Evolutionary conservation across 2,888 invertebrate species (phyloP), one percentile per base, ranked within the genome.

Genomic region (Phengaris alcon): DNA sequence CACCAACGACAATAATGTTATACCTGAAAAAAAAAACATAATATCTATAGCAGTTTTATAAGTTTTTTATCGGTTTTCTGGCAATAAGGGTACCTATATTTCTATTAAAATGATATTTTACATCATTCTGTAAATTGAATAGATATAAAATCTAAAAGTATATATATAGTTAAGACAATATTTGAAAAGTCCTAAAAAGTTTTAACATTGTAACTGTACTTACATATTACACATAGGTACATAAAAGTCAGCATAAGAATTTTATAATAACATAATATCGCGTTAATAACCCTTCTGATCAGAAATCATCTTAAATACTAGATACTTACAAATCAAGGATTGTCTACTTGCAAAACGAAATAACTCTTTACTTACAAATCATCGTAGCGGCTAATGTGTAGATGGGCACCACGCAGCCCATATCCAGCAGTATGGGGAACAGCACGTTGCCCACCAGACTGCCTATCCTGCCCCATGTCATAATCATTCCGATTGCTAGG

Each of bases 391-490:
- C 82, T 79, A 90, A 82, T 0, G 85, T 83, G 75, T 82, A 90
- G 81, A 90, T 90, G 0, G 89, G 88, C 4, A 90, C 79, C 0
- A 84, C 82, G 52, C 90, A 90, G 0, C 87, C 86, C 75, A 84
- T 81, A 5, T 82, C 81, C 44, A 90, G 79, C 0, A 90, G 79
- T 15, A 90, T 79, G 0, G 90, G 90, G 73, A 90, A 90, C 0
- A 82, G 72, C 0, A 90, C 79, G 74, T 90, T 89, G 0, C 89
- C 88, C 0, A 83, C 68, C 9, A 90, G 78, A 0, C 88, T 86
- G 0, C 89, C 90, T 0, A 85, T 77, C 0, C 90, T 83, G 0
- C 88, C 88, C 0, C 76, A 76, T 64, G 83, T 82, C 88, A 89
- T 86, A 4, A 86, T 81, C 12, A 88, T 76, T 0, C 88, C 85